Conservation (phyloP, 2,113 vertebrate species). For the Lycocorax pyrrhopterus region DNA sequence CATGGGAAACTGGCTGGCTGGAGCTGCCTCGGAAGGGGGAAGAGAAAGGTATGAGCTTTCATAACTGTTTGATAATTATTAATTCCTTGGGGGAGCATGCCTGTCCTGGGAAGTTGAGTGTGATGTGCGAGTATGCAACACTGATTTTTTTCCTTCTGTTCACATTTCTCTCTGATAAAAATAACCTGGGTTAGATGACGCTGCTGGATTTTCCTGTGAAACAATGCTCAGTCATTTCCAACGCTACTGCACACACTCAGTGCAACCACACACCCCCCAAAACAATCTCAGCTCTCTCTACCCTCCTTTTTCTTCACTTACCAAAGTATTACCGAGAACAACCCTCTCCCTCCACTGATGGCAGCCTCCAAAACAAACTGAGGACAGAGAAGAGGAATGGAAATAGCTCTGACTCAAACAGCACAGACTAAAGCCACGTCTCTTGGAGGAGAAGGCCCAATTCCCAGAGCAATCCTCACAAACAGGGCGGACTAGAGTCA, state of each 20-base stretch:
- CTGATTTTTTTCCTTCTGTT: not conserved
- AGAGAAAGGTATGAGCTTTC: not conserved
- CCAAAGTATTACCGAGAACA: not conserved
- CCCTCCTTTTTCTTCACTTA: not conserved
- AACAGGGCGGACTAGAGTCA: rapidly evolving
- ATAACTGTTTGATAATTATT: not conserved
- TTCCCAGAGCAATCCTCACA: not conserved
- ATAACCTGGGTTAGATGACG: not conserved
- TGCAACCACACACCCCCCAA: not conserved
- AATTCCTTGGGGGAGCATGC: not conserved
- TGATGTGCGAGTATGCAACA: not conserved
- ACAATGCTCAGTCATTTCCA: not conserved
- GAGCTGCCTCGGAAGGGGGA: not conserved
- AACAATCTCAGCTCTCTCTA: not conserved
- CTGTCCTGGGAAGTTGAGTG: not conserved
- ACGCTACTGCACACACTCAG: not conserved
- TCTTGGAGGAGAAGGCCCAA: not conserved
- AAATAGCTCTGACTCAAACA: not conserved
- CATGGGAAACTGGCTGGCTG: not conserved
- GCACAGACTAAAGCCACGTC: not conserved
- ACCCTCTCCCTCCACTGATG: not conserved
- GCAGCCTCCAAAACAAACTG: not conserved
- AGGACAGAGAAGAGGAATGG: not conserved
- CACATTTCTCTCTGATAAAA: not conserved
- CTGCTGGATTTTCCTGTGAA: not conserved